These are phyloP conservation scores for Nephrotoma flavescens DNA, from an alignment of 2,888 invertebrate species.

Conservation along the genomic window DNA sequence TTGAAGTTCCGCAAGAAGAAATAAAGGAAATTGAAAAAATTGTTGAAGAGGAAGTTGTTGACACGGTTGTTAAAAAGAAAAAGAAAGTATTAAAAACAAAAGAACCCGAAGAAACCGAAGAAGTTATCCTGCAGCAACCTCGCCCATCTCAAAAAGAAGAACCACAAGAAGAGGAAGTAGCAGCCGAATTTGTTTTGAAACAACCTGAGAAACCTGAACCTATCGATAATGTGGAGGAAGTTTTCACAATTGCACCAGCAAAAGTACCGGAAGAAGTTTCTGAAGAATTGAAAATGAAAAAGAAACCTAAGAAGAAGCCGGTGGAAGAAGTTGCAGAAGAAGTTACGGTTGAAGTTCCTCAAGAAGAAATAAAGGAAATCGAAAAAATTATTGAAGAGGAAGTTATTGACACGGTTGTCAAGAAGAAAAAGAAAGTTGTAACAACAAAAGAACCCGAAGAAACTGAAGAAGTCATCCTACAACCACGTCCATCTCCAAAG, in stretches of 20 bases:
- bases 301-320: slow-evolving; percentile 16
- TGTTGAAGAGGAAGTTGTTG: neutral
- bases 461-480: slow-evolving; percentile 12
- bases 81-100: neutral
- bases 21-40: neutral
- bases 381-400: neutral
- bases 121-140: slow-evolving; percentile 14
- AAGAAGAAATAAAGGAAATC: slow-evolving; percentile 8
- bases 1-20: slow-evolving; percentile 13
- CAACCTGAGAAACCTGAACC: slow-evolving; percentile 23
- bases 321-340: slow-evolving; percentile 14
- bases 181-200: slow-evolving; percentile 20
- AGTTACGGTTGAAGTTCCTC: slow-evolving; percentile 14
- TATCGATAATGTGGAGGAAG: slow-evolving; percentile 21
- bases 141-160: slow-evolving; percentile 14
- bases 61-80: neutral
- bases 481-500: slow-evolving; percentile 15
- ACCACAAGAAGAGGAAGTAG: slow-evolving; percentile 20
- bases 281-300: slow-evolving; percentile 21
- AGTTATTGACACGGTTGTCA: neutral
- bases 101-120: slow-evolving; percentile 13
- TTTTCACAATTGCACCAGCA: slow-evolving; percentile 15
- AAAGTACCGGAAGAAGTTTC: slow-evolving; percentile 17
- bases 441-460: slow-evolving; percentile 14
- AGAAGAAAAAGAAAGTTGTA: slow-evolving; percentile 7